Conservation (phyloP, 2,888 invertebrate species). For the Conus canariensis region DNA sequence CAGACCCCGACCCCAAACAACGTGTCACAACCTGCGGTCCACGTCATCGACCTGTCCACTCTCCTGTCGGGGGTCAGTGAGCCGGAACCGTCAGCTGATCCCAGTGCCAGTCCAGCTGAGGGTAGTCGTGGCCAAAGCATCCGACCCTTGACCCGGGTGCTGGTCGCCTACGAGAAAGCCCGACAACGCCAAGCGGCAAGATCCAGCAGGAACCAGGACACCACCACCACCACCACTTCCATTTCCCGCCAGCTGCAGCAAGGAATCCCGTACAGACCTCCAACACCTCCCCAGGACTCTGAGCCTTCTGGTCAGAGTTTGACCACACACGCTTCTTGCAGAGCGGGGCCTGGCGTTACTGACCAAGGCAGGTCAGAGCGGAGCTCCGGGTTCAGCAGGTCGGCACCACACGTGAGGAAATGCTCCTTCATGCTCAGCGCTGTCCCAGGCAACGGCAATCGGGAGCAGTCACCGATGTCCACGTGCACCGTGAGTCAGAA, state of each 20-base stretch:
- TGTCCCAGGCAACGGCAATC: no score
- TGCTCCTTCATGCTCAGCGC: constrained; percentile 7
- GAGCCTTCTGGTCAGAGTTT: background rate
- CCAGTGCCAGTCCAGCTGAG: background rate
- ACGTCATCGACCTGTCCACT: constrained; percentile 34
- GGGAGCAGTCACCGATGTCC: background rate
- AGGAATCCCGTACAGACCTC: constrained; percentile 40
- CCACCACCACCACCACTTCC: background rate
- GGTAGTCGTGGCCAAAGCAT: background rate
- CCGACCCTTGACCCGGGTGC: background rate
- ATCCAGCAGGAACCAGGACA: background rate
- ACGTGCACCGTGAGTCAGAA: no score
- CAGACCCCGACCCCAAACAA: background rate
- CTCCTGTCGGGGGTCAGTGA: constrained; percentile 32
- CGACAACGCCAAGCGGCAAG: background rate
- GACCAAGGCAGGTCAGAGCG: background rate
- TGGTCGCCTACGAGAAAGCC: constrained; percentile 27
- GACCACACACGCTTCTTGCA: background rate
- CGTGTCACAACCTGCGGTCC: background rate
- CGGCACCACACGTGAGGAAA: background rate
- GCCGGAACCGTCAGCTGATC: background rate
- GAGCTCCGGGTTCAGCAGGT: background rate
- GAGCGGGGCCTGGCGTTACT: background rate
- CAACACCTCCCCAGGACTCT: background rate
- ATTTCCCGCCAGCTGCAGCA: constrained; percentile 39